phyloP scores from a whole-genome alignment of 1,140 invertebrate genomes.

The Whitmania pigra region DNA sequence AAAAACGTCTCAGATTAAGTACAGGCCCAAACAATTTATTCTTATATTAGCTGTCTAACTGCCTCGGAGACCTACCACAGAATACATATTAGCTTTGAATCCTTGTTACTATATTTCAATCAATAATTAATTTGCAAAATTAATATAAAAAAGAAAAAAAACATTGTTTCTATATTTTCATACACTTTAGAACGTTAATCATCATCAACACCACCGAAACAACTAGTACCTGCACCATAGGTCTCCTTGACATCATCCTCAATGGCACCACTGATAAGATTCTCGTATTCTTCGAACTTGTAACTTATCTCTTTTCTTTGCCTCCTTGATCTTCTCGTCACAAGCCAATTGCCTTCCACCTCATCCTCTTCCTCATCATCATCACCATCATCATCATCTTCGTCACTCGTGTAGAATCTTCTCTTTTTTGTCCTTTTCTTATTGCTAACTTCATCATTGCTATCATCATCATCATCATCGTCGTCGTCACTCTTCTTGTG shows the following conservation, averaged over 20 bases:
- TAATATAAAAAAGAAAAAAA: no score
- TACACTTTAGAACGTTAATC: no score
- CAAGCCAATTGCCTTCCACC: constrained; percentile 7
- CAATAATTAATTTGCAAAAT: no score
- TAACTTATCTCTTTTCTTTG: constrained; percentile 37
- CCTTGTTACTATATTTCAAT: no score
- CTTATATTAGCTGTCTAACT: no score
- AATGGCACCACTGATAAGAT: constrained; percentile 68
- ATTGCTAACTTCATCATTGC: not conserved
- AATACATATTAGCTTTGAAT: no score
- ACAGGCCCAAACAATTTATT: no score
- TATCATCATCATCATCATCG: not conserved
- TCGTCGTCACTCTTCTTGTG: not conserved
- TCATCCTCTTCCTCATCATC: constrained; percentile 2
- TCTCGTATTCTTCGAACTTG: constrained; percentile 78
- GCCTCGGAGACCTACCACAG: no score
- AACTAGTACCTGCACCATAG: constrained; percentile 21
- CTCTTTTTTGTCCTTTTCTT: not conserved
- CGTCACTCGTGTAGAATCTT: not conserved
- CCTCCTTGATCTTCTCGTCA: constrained; percentile 11
- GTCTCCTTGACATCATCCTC: constrained; percentile 47
- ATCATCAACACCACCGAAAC: no score
- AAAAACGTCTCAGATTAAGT: not conserved
- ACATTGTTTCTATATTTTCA: no score
- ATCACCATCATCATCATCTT: not conserved